Conservation (phyloP, 2,113 vertebrate genomes). For the Embiotoca jacksoni region DNA sequence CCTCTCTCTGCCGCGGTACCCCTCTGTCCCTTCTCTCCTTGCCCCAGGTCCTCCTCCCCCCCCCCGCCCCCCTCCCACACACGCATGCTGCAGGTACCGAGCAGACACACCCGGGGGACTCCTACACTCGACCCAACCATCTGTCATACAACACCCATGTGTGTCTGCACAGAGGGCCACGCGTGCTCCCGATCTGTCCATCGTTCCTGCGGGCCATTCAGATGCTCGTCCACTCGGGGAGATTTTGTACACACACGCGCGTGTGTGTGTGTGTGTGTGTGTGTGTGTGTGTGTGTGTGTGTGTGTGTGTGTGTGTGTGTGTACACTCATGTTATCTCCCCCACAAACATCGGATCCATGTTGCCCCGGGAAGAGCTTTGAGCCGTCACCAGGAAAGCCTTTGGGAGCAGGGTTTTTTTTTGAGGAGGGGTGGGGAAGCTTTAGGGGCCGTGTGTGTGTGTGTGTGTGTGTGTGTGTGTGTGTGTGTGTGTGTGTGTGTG, state of each 20-base stretch:
- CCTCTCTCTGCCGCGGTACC: neutral
- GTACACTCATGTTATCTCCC: no score
- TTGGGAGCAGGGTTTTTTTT: constrained; percentile 53
- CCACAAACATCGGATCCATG: constrained; percentile 48
- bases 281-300: no score
- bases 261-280: neutral
- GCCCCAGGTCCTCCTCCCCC: constrained; percentile 34
- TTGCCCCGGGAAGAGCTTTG: constrained; percentile 63
- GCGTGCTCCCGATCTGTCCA: constrained; percentile 29
- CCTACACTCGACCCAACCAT: constrained; percentile 37
- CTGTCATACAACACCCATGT: constrained; percentile 50
- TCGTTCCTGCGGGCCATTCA: constrained; percentile 55
- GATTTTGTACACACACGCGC: neutral
- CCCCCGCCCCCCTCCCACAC: no score
- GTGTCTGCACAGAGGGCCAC: constrained; percentile 7
- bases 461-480: no score
- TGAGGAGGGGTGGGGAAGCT: constrained; percentile 20
- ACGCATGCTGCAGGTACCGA: constrained; percentile 57
- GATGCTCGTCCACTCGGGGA: constrained; percentile 34
- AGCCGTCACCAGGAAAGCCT: constrained; percentile 64
- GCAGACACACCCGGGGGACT: constrained; percentile 34
- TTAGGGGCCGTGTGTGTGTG: constrained; percentile 41
- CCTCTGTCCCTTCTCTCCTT: constrained; percentile 5
- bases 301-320: no score
- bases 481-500: no score